phyloP scores from a whole-genome alignment of 2,888 invertebrate species.

The Polyommatus icarus region DNA sequence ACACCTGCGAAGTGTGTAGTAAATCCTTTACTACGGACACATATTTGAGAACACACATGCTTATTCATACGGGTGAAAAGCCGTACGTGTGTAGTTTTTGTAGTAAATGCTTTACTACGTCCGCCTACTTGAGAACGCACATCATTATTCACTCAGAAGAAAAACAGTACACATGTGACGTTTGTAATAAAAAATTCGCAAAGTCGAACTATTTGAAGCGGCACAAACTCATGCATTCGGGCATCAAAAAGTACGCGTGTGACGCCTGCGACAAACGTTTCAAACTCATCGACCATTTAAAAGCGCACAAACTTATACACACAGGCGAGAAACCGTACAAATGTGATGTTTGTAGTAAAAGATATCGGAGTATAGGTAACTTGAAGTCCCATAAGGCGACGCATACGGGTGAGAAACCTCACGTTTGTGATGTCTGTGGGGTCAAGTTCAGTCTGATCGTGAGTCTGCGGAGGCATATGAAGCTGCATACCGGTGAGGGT shows the following conservation, averaged over 20 bases:
- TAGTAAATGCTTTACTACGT: not conserved
- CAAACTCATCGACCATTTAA: not conserved
- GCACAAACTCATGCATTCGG: not conserved
- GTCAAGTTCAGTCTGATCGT: not conserved
- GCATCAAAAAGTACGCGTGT: not conserved
- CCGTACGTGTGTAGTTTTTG: not conserved
- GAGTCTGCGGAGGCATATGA: not conserved
- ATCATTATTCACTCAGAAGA: not conserved
- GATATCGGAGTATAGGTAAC: not conserved
- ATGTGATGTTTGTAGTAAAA: not conserved
- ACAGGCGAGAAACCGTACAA: slow-evolving; percentile 7
- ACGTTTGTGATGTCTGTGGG: not conserved
- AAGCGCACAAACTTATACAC: not conserved
- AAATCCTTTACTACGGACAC: not conserved
- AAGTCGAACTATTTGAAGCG: not conserved
- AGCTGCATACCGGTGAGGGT: not conserved
- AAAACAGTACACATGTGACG: not conserved
- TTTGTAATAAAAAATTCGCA: not conserved
- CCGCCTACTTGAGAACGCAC: not conserved
- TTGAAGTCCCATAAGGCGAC: not conserved
- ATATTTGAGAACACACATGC: not conserved
- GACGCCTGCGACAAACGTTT: not conserved
- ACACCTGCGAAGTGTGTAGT: not conserved
- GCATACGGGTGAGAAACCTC: not conserved
- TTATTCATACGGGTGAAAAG: not conserved